Percentiles rank a stretch among this genome's conserved stretches.
These are phyloP conservation scores for Vidua macroura DNA, from an alignment of 2,113 vertebrate genomes.

Conservation along the genomic window DNA sequence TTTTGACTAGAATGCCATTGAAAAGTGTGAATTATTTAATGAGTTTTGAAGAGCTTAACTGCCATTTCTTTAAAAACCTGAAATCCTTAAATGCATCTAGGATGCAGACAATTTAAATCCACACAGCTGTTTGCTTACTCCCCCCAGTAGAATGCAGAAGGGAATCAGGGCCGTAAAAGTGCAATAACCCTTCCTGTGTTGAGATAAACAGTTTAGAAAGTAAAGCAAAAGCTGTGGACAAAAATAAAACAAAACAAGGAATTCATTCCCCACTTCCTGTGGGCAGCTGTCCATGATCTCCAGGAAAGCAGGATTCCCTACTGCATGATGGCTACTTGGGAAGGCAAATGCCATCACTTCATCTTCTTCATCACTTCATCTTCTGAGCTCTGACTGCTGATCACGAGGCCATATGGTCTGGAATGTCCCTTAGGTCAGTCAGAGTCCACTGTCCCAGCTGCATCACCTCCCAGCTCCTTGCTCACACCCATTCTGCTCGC, in stretches of 20 bases:
- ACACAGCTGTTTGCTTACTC: background rate
- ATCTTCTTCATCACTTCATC: background rate
- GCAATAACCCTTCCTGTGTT: background rate
- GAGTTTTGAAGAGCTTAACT: background rate
- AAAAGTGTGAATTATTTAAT: constrained; percentile 44
- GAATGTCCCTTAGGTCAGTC: background rate
- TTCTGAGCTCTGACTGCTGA: background rate
- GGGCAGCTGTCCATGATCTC: background rate
- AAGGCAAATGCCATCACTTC: background rate
- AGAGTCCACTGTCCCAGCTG: background rate
- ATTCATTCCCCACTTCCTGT: background rate
- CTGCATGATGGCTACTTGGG: accelerated
- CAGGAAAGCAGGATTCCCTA: background rate
- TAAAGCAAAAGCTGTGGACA: background rate
- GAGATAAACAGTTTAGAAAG: background rate
- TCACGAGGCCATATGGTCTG: accelerated
- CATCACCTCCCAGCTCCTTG: background rate
- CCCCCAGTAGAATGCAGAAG: background rate
- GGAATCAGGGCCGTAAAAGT: background rate
- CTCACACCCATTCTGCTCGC: accelerated
- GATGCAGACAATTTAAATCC: background rate
- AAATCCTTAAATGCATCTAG: background rate
- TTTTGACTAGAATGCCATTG: background rate
- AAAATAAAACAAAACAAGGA: background rate
- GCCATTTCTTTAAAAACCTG: background rate